These are phyloP conservation scores for Alethe castanea DNA, from an alignment of 2,113 vertebrate species.

Conservation along the genomic window DNA sequence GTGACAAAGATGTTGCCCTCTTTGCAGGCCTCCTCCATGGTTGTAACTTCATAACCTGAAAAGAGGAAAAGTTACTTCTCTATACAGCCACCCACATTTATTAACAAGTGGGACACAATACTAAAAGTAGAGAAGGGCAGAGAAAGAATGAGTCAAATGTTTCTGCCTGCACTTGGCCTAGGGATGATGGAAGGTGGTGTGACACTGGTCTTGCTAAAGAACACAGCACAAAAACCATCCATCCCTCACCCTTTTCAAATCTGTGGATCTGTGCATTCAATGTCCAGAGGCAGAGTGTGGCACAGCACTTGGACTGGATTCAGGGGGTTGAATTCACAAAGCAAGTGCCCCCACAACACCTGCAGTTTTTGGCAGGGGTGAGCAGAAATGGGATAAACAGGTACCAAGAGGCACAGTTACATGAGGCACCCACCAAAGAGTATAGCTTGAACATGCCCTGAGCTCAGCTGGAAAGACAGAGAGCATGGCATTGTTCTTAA, in stretches of 20 bases:
- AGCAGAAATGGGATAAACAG: background rate
- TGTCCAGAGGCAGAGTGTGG: background rate
- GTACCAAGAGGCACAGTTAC: background rate
- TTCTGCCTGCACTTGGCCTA: background rate
- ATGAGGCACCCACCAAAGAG: background rate
- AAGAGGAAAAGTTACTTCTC: background rate
- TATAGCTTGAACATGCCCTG: background rate
- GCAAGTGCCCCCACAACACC: background rate
- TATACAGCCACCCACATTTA: background rate
- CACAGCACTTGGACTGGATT: background rate
- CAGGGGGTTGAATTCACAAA: background rate
- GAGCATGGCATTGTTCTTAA: background rate
- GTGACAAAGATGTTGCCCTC: conserved; percentile 98
- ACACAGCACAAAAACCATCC: background rate
- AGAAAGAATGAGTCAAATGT: background rate
- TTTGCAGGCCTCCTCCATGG: conserved; percentile 95
- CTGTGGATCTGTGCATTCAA: background rate
- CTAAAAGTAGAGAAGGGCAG: background rate
- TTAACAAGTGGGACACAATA: background rate
- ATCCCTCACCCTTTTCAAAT: background rate
- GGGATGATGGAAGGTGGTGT: background rate
- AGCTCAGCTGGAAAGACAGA: background rate
- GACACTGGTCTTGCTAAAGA: background rate
- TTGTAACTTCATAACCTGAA: conserved; percentile 95
- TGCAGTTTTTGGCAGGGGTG: background rate